Evolutionary conservation across 2,888 invertebrate genomes (phyloP).

Genomic region (Cloeon dipterum): DNA sequence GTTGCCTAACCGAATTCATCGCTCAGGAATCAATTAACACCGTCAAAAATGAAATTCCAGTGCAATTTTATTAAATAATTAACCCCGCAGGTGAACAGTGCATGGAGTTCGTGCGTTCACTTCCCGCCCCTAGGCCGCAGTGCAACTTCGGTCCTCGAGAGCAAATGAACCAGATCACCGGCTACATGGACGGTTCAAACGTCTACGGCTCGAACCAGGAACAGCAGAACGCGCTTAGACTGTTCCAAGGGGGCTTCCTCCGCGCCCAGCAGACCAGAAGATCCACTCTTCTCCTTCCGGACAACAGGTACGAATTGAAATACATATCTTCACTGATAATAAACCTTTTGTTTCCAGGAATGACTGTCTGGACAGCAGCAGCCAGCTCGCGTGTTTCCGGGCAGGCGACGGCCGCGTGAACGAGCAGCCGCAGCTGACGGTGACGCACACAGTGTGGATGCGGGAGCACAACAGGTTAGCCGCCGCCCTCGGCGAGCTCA

Average conservation of each 20-base stretch:
- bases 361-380: slow-evolving; percentile 34
- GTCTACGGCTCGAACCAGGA: slow-evolving; percentile 44
- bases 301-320: neutral
- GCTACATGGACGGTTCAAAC: slow-evolving; percentile 47
- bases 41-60: no score
- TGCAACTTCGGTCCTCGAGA: slow-evolving; percentile 23
- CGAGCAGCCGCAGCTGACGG: slow-evolving; percentile 20
- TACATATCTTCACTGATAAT: neutral
- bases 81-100: slow-evolving; percentile 15
- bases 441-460: slow-evolving; percentile 24
- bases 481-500: slow-evolving; percentile 14
- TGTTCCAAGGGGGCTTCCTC: slow-evolving; percentile 34
- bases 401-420: slow-evolving; percentile 27
- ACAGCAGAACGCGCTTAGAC: slow-evolving; percentile 29
- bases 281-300: slow-evolving; percentile 30
- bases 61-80: no score
- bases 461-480: slow-evolving; percentile 27
- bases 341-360: slow-evolving; percentile 13
- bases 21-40: no score
- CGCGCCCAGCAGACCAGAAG: slow-evolving; percentile 26
- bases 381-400: slow-evolving; percentile 40
- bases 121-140: slow-evolving; percentile 20
- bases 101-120: slow-evolving; percentile 21
- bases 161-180: slow-evolving; percentile 48
- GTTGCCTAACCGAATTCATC: no score